Evolutionary conservation across 2,113 vertebrate genomes (phyloP), one percentile per base, ranked within the genome.

Genomic region (Columba livia): DNA sequence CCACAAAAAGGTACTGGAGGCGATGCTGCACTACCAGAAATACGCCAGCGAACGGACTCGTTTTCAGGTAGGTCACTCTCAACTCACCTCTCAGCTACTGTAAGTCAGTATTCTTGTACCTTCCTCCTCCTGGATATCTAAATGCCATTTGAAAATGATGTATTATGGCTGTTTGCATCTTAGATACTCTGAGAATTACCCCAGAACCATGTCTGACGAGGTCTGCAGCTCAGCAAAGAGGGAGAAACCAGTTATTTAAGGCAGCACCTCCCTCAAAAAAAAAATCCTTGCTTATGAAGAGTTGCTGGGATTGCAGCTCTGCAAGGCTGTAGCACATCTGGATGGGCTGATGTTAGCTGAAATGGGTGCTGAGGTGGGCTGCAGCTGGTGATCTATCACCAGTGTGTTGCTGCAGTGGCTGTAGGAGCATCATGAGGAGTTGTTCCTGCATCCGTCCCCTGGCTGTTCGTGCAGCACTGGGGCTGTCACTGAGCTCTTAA

Each of bases 11-110:
- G 99, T 99, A 85, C 97, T 99, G 96, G 98, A 99, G 97, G 98
- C 99, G 16, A 99, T 99, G 99, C 97, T 99, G 97, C 99, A 99
- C 96, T 99, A 99, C 97, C 99, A 99, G 97, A 99, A 99, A 96
- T 99, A 99, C 0, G 99, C 99, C 97, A 99, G 98, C 2, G 99
- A 99, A 95, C 98, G 99, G 90, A 99, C 99, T 9, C 98, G 99
- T 50, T 99, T 99, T 92, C 99, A 99, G 99, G 99, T 99, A 91
- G 17, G 97, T 77, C n/a, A n/a, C 5, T 25, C 36, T 82, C 4
- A 0, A 4, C 26, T 79, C 8, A 0, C 18, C 34, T 8, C 12
- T 70, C 2, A 0, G 5, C 54, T 87, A 47, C 18, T 24, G 3
- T 25, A 77, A 57, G 74, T 34, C 19, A 4, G 5, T 11, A 1